Base-by-base conservation (phyloP, 2,888 invertebrate genomes). In the Lasioglossum pauxillum region DNA sequence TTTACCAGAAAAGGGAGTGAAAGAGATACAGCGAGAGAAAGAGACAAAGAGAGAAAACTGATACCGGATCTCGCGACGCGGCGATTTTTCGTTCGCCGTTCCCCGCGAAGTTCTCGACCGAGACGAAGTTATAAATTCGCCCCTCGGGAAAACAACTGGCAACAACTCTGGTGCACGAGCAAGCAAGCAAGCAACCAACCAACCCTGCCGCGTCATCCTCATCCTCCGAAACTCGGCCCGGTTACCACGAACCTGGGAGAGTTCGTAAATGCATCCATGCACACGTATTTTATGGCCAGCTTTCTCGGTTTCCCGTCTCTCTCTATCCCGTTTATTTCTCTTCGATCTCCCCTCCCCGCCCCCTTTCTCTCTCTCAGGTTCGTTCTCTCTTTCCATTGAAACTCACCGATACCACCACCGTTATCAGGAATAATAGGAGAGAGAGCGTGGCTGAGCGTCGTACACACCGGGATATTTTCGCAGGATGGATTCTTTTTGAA, bases 221-320 rank as follows among this genome's bases (percentile, higher is more conserved):
- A 81, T 84, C 72, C 84, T 64, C 71, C 76, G 74, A 67, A 72
- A 83, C 78, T 83, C 85, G 87, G 74, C 64, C 74, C 74, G 78
- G 76, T 86, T 85, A 80, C 85, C 64, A 79, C 78, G 87, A 57
- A 76, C 79, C 86, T 78, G 76, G 71, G 86, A 91, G 87, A 91
- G 87, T 91, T 90, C 82, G 90, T 91, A 93, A 92, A 93, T 92
- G 93, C 94, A 93, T 91, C 92, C 91, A 93, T 92, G 93, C 93
- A 92, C 93, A 89, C 90, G 90, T 94, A 92, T 92, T 94, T 94
- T 94, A 94, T 93, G 90, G 89, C 91, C 84, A 75, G 85, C 82
- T 88, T 84, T 88, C 80, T 87, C 85, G 64, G 75, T 72, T 76
- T 82, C 80, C 81, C 76, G 38, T 78, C 80, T 87, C 81, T 49